Evolutionary conservation across 2,113 vertebrate genomes (phyloP).

Genomic region (Alosa alosa): DNA sequence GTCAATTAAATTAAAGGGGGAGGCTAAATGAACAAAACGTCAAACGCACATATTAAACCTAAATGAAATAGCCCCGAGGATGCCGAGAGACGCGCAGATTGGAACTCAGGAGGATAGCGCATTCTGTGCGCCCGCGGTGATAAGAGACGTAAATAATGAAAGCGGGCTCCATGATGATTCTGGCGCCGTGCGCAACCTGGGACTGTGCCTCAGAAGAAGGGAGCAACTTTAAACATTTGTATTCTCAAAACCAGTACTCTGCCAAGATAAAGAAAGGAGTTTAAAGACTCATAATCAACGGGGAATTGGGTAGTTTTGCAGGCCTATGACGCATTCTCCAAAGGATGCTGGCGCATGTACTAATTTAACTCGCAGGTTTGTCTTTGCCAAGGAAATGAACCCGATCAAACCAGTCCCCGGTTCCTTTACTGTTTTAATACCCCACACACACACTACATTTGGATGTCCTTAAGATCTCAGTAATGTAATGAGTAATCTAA

Average conservation of each 20-base stretch:
- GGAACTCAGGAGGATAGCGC: constrained; percentile 67
- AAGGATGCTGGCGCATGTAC: too few species aligned
- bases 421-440: too few species aligned
- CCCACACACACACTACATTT: too few species aligned
- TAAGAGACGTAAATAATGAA: constrained; percentile 65
- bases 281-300: neutral
- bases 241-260: neutral
- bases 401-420: too few species aligned
- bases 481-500: too few species aligned
- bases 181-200: constrained; percentile 35
- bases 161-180: constrained; percentile 50
- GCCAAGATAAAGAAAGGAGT: neutral
- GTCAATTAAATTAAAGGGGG: constrained; percentile 69
- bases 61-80: constrained; percentile 74
- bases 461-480: too few species aligned
- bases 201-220: constrained; percentile 32
- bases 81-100: constrained; percentile 67
- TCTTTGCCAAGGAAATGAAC: too few species aligned
- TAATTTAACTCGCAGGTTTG: too few species aligned
- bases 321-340: too few species aligned
- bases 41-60: constrained; percentile 75
- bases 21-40: constrained; percentile 70
- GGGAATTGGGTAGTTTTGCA: neutral
- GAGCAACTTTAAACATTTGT: constrained; percentile 1
- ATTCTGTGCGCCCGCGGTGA: constrained; percentile 55